phyloP scores from a whole-genome alignment of 2,888 invertebrate genomes.

The Helobdella robusta region DNA sequence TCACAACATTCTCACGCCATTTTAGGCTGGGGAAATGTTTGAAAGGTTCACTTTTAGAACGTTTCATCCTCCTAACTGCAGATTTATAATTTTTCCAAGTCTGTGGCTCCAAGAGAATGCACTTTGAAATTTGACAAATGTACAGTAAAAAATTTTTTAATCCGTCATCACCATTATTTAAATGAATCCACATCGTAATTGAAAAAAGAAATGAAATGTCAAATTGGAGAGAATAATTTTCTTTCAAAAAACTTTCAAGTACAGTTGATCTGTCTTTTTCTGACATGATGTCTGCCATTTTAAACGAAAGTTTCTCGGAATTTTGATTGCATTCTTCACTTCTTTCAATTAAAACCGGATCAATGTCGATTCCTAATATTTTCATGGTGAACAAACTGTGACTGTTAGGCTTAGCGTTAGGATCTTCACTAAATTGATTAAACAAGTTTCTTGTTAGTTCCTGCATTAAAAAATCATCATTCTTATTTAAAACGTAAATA shows the following conservation, averaged over 20 bases:
- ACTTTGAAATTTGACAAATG: slow-evolving; percentile 54
- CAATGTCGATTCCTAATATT: slow-evolving; percentile 67
- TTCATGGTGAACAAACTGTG: too few relatives aligned
- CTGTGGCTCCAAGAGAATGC: slow-evolving; percentile 69
- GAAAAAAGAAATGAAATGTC: slow-evolving; percentile 63
- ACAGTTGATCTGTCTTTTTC: slow-evolving; percentile 56
- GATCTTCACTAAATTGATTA: slow-evolving; percentile 43
- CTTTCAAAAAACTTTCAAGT: slow-evolving; percentile 34
- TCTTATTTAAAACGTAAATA: too few relatives aligned
- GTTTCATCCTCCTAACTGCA: slow-evolving; percentile 64
- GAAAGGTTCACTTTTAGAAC: slow-evolving; percentile 57
- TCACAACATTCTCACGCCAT: slow-evolving; percentile 59
- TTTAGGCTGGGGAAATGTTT: slow-evolving; percentile 56
- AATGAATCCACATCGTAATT: slow-evolving; percentile 80
- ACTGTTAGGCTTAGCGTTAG: too few relatives aligned
- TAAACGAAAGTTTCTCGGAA: slow-evolving; percentile 23
- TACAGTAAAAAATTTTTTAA: slow-evolving; percentile 58
- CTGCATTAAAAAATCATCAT: slow-evolving; percentile 47
- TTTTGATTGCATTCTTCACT: slow-evolving; percentile 50
- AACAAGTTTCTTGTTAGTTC: slow-evolving; percentile 60
- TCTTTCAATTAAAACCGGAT: slow-evolving; percentile 61
- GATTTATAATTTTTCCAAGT: slow-evolving; percentile 74
- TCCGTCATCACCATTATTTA: slow-evolving; percentile 70
- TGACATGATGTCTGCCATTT: slow-evolving; percentile 42
- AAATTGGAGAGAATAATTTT: slow-evolving; percentile 17